These are phyloP conservation scores for Mycteria americana DNA, from an alignment of 2,797 vertebrate species.

Conservation along the genomic window DNA sequence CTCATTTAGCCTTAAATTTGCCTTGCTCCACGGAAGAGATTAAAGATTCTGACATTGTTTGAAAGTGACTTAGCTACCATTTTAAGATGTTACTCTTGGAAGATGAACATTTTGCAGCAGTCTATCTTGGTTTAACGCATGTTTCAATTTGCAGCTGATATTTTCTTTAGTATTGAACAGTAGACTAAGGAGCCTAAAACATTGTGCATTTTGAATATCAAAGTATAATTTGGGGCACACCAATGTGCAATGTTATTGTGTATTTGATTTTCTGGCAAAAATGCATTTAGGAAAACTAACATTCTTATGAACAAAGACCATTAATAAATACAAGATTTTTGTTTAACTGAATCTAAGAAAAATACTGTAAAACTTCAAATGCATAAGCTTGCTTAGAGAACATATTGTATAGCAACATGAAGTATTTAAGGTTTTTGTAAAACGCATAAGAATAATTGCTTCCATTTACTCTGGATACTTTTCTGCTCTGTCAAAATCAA, in stretches of 20 bases:
- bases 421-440: neutral
- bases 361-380: neutral
- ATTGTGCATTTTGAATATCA: neutral
- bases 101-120: neutral
- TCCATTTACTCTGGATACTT: neutral
- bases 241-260: neutral
- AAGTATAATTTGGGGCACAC: neutral
- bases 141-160: neutral
- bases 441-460: neutral
- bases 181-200: neutral
- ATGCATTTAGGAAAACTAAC: neutral
- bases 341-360: neutral
- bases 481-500: neutral
- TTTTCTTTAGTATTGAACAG: neutral
- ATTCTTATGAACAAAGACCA: neutral
- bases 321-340: neutral
- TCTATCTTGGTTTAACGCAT: neutral
- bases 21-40: neutral
- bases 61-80: neutral
- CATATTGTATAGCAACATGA: neutral
- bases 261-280: neutral
- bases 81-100: conserved; percentile 5
- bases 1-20: neutral
- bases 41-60: neutral
- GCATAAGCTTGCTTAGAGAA: neutral